Evolutionary conservation across 2,888 invertebrate genomes (phyloP), one percentile per base, ranked within the genome.

Genomic region (Hyppa rectilinea): DNA sequence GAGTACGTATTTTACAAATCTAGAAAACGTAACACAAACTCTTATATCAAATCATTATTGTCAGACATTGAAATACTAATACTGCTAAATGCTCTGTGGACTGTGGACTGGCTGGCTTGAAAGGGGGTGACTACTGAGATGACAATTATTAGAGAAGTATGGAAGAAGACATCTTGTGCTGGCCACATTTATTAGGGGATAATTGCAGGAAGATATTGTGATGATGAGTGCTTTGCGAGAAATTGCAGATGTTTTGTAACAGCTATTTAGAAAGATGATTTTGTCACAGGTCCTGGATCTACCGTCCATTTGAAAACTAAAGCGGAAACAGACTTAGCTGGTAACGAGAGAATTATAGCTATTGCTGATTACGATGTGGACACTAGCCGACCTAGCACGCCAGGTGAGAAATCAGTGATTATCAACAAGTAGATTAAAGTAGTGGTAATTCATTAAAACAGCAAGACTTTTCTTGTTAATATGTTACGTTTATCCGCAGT

Each of bases 361-460:
- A 96, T 96, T 49, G 96, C 96, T 0, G 95, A 96, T 78, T 97
- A 97, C 80, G 97, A 97, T 75, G 96, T 96, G 36, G 96, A 97
- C 73, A 96, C 96, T 66, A 97, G 97, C 49, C 92, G 96, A 20
- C 97, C 97, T 0, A 97, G 97, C 75, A 97, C 97, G 49, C 97
- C 97, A 45, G 95, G 95, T 95, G 75, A 84, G 49, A 26, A 55
- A 47, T 4, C 10, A 31, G 6, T n/a, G 2, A n/a, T 5, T n/a
- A n/a, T 14, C 7, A 29, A 12, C 4, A 7, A 38, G 4, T 34
- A 17, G 6, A 12, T n/a, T 7, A 49, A 0, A 23, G 29, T 26
- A 20, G 26, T 34, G 10, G 4, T 9, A 14, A 4, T 7, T 34
- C 34, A 17, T 23, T 49, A 49, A 23, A 56, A 29, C 0, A 2